Conservation (phyloP, 2,888 invertebrate species). For the Ochropacha duplaris region DNA sequence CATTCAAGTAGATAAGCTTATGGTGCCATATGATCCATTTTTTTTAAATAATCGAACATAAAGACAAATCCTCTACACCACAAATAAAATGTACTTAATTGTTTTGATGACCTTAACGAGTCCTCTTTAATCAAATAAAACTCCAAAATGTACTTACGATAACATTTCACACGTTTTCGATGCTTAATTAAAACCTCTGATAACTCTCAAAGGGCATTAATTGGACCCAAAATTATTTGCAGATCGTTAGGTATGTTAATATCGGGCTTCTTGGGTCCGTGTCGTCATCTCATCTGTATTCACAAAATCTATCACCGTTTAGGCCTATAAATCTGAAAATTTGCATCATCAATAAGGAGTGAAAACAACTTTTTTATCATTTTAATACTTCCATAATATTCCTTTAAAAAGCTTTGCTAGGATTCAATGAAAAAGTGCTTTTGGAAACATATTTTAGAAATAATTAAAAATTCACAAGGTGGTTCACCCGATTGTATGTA, state of each 20-base stretch:
- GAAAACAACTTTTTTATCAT: background rate
- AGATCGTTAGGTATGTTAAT: conserved; percentile 17
- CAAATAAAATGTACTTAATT: background rate
- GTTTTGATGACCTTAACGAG: background rate
- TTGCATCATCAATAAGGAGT: background rate
- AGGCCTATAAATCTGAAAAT: conserved; percentile 11
- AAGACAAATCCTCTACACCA: background rate
- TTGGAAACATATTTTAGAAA: no score
- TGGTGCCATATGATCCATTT: no score
- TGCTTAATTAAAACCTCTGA: background rate
- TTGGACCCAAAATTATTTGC: conserved; percentile 19
- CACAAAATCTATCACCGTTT: conserved; percentile 9
- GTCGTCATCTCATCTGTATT: conserved; percentile 19
- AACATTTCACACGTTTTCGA: background rate
- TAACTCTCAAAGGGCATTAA: background rate
- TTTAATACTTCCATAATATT: background rate
- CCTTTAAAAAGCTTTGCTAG: no score
- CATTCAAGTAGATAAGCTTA: no score
- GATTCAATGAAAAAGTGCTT: no score
- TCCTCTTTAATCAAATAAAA: background rate
- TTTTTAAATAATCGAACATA: background rate
- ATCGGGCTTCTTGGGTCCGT: conserved; percentile 6
- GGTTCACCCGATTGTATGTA: no score
- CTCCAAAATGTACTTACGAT: background rate
- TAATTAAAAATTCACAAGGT: no score